phyloP scores from a whole-genome alignment of 2,888 invertebrate genomes.

The Lacanobia oleracea region DNA sequence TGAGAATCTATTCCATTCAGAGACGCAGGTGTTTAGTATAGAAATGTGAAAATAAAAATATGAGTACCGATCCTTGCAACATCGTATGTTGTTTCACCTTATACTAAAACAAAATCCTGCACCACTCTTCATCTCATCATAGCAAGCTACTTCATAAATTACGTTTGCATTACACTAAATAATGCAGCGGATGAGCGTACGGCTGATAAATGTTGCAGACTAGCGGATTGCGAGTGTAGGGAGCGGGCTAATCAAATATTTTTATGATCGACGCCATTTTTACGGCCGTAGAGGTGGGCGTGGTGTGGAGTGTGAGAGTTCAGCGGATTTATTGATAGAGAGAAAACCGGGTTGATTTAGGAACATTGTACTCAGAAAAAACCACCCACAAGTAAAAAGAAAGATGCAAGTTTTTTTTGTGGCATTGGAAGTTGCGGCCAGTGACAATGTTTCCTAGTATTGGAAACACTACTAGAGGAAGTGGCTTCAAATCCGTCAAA shows the following conservation, averaged over 20 bases:
- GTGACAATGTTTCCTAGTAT: too few species aligned
- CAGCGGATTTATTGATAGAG: background rate
- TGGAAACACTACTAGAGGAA: too few species aligned
- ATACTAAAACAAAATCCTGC: background rate
- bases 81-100: background rate
- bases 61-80: background rate
- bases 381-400: too few species aligned
- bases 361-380: conserved; percentile 6
- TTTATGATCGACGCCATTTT: conserved; percentile 89
- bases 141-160: conserved; percentile 63
- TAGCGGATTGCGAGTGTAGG: conserved; percentile 83
- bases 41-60: too few species aligned
- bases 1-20: too few species aligned
- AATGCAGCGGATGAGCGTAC: conserved; percentile 67
- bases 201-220: conserved; percentile 86
- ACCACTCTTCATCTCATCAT: conserved; percentile 48
- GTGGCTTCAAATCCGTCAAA: too few species aligned
- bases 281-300: conserved; percentile 78
- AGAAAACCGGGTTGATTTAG: background rate
- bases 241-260: conserved; percentile 89
- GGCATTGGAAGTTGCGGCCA: too few species aligned
- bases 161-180: conserved; percentile 72
- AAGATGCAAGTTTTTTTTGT: too few species aligned
- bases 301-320: conserved; percentile 59
- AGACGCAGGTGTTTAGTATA: too few species aligned